Evolutionary conservation across 37 sponge, comb jelly and placozoan genomes (phyloP).

Genomic region (Petrosia ficiformis): DNA sequence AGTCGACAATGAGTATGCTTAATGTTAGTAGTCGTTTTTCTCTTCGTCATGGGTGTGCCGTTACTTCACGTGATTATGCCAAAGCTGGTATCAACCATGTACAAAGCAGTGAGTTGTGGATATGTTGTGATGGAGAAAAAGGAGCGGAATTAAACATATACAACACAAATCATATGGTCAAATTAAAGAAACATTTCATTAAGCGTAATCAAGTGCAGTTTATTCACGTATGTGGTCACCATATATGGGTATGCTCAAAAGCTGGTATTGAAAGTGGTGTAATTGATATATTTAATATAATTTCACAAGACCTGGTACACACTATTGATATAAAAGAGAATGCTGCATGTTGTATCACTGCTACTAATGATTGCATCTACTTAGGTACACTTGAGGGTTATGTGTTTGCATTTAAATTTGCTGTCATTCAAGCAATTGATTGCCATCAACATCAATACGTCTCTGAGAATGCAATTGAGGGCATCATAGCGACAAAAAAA

Average conservation of each 20-base stretch:
- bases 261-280: conserved; percentile 51
- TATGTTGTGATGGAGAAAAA: conserved; percentile 55
- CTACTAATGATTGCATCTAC: conserved; percentile 38
- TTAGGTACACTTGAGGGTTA: conserved; percentile 69
- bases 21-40: conserved; percentile 35
- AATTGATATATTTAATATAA: conserved; percentile 49
- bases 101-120: conserved; percentile 52
- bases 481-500: conserved; percentile 31
- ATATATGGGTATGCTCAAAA: conserved; percentile 64
- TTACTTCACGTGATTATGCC: conserved; percentile 5
- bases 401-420: conserved; percentile 26
- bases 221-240: conserved; percentile 47
- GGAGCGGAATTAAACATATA: conserved; percentile 60
- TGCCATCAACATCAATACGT: conserved; percentile 39
- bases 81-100: not conserved
- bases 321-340: conserved; percentile 46
- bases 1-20: conserved; percentile 39
- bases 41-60: conserved; percentile 41
- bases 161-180: conserved; percentile 48
- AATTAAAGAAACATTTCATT: conserved; percentile 21
- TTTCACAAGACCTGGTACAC: conserved; percentile 37
- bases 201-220: conserved; percentile 59
- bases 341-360: conserved; percentile 51
- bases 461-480: conserved; percentile 55
- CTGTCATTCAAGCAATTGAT: not conserved